Percentiles rank a stretch among this genome's conserved stretches.
These are phyloP conservation scores for Trachelus stipa DNA, from an alignment of 2,888 invertebrate species.

Conservation along the genomic window DNA sequence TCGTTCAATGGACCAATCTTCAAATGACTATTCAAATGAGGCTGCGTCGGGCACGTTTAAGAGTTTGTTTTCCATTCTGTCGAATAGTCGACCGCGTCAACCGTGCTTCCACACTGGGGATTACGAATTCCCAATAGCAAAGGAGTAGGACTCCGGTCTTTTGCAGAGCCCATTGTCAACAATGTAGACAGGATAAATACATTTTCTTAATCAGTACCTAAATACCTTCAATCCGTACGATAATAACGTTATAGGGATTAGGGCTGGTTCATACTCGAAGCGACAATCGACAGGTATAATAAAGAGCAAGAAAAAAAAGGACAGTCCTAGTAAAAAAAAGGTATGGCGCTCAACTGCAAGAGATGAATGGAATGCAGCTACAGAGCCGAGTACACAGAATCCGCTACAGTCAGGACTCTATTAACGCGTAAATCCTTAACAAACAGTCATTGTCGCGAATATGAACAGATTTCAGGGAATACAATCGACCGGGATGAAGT, in stretches of 20 bases:
- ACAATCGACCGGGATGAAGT: slow-evolving; percentile 37
- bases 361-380: not conserved
- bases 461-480: not conserved
- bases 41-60: slow-evolving; percentile 12
- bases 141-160: slow-evolving; percentile 14
- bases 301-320: not conserved
- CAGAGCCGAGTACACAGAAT: not conserved
- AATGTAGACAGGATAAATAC: not conserved
- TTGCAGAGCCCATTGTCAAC: slow-evolving; percentile 6
- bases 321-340: not conserved
- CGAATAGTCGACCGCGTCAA: slow-evolving; percentile 16
- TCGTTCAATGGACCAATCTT: slow-evolving; percentile 16
- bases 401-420: slow-evolving; percentile 19
- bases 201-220: not conserved
- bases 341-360: not conserved
- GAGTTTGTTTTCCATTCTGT: slow-evolving; percentile 22
- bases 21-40: slow-evolving; percentile 29
- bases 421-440: slow-evolving; percentile 35
- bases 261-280: not conserved
- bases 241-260: not conserved
- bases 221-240: not conserved
- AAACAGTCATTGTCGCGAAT: slow-evolving; percentile 39
- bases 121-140: slow-evolving; percentile 8
- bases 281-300: not conserved
- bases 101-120: not conserved